Evolutionary conservation across 2,888 invertebrate genomes (phyloP).

Genomic region (Leptura quadrifasciata): DNA sequence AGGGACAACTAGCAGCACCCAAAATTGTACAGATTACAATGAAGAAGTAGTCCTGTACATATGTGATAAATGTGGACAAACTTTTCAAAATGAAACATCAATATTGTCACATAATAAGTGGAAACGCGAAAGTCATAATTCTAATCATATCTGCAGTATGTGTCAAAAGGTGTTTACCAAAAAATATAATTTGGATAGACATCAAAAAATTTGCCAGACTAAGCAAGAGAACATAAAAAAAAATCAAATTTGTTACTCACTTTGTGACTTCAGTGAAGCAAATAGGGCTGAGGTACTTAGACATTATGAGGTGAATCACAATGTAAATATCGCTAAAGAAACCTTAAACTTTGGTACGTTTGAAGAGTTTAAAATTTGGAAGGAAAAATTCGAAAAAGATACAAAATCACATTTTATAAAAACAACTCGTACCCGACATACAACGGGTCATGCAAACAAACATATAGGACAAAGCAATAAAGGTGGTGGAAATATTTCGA

Average conservation of each 20-base stretch:
- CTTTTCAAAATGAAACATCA: neutral
- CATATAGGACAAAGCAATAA: neutral
- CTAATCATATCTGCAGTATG: neutral
- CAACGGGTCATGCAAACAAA: neutral
- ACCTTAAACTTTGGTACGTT: constrained; percentile 19
- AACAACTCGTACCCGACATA: neutral
- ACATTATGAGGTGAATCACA: constrained; percentile 22
- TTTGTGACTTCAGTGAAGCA: neutral
- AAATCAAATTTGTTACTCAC: neutral
- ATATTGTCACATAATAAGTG: neutral
- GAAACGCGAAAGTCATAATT: neutral
- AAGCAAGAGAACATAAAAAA: neutral
- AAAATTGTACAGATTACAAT: neutral
- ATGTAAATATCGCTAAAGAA: constrained; percentile 15
- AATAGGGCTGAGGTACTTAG: constrained; percentile 8
- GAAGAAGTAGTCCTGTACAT: neutral
- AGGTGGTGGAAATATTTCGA: neutral
- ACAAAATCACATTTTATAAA: constrained; percentile 24
- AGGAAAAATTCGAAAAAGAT: constrained; percentile 30
- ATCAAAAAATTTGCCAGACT: neutral
- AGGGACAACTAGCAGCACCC: neutral
- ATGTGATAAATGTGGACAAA: neutral
- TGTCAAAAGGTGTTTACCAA: neutral
- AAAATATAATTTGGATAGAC: neutral
- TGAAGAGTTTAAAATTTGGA: constrained; percentile 37